Evolutionary conservation across 2,888 invertebrate species (phyloP), one percentile per base, ranked within the genome.

Genomic region (Trissonchulus sp.): DNA sequence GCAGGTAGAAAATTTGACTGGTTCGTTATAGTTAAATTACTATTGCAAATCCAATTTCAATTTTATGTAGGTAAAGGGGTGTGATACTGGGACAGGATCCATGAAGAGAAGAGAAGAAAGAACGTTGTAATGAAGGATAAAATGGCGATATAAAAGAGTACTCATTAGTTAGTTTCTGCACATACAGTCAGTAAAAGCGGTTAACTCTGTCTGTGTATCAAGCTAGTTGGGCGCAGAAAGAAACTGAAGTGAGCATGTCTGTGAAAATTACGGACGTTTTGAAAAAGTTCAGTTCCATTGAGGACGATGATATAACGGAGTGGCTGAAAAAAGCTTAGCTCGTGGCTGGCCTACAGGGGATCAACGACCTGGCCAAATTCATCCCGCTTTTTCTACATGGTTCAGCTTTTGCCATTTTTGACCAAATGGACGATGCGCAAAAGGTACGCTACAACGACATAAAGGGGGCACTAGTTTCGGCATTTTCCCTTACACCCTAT

Each of bases 241-340:
- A n/a, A 48, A 48, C 23, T 48, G 23, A 48, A 48, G 48, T 48
- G 8, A 48, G 48, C 48, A 48, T 48, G 48, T 48, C 48, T 65
- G 68, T 65, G 31, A 65, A 65, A n/a, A 30, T 65, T 30, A 65
- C 68, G n/a, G 68, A 65, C 68, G 28, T 65, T 65, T 33, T 65
- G 31, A 34, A 65, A 33, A 65, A 28, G 68, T 65, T 65, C 35
- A 33, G 33, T n/a, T 8, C 8, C 35, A 65, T 8, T 65, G 35
- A 65, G 35, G 35, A 65, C 68, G 68, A 65, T 18, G 68, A 65
- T 65, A n/a, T 65, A 18, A 33, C 28, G 68, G 68, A 65, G 68
- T 65, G 68, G 68, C 28, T 65, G 33, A 65, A 65, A 28, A 65
- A 65, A n/a, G 68, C 35, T 30, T 8, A 65, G 35, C 31, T 65